Base-by-base conservation (phyloP, 1,140 invertebrate species). In the Zeugodacus cucurbitae region DNA sequence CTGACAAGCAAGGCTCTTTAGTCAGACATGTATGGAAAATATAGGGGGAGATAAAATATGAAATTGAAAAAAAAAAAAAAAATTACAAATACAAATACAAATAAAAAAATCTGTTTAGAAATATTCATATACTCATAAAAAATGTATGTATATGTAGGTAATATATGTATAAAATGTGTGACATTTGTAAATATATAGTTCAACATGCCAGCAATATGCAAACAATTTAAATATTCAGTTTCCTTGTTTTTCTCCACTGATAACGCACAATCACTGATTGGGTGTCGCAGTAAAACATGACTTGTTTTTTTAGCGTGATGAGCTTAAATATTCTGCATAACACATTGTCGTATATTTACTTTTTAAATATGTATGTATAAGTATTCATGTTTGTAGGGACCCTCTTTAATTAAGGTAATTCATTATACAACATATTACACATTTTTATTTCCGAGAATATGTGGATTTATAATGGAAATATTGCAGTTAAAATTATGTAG, bases 21-120 rank as follows among this genome's bases (percentile, higher is more conserved):
- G 74, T 82, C 44, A 48, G 26, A 26, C 58, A 26, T 26, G 26
- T 26, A 11, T 62, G 58, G 58, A 62, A 62, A 62, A n/a, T 48
- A 82, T 26, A 29, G 44, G 74, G 74, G 74, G 74, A 82, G 74
- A 82, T 82, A 82, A 82, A 82, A 82, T 48, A 82, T 62, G n/a
- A 8, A 62, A 62, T 62, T 41, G 26, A 11, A 57, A 82, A 82
- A 82, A 48, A 44, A 44, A 82, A 82, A 48, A 20, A 37, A 78
- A 78, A 78, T 44, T 78, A 6, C 2, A 70, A 70, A n/a, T 48
- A 57, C 26, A 86, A 29, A 26, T 57, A 86, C 17, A 57, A 32
- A 32, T 32, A 29, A 59, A 58, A 82, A 82, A 82, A 82, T 48
- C 20, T 41, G 74, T 26, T 82, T 82, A 82, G 74, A 82, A 82